Base-by-base conservation (phyloP, 2,888 invertebrate species). In the Hanleya hanleyi region DNA sequence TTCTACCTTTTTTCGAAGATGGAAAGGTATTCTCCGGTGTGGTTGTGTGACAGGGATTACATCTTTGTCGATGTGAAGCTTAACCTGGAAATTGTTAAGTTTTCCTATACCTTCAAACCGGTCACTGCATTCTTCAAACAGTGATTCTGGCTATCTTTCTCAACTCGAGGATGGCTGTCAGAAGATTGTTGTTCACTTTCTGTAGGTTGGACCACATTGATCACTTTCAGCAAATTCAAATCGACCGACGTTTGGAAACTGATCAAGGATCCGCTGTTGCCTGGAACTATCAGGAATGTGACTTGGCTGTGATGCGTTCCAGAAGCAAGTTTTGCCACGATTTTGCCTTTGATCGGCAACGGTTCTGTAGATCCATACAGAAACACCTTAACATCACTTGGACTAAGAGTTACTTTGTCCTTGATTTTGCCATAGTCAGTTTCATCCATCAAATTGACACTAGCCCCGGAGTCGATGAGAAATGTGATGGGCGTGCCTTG, bases 21-120 rank as follows among this genome's bases (percentile, higher is more conserved):
- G 76, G 68, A 79, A 82, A 7, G 80, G 77, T 29, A 80, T 69
- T 35, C 79, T 32, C 32, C 75, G 57, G 37, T 70, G 73, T 37
- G 66, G 62, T 37, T 76, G 73, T 22, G 65, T 38, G 5, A 71
- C 64, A 26, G 79, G 79, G 35, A 18, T 38, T 29, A 74, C 69
- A 12, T 33, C 18, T 22, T 38, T 33, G 35, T 77, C 76, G 12
- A 77, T 71, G 62, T 75, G 69, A 29, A 75, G 69, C 7, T 69
- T n/a, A 9, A 75, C 57, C 64, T 67, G 38, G 9, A 32, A 35
- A 29, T 69, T 32, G 18, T 47, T 72, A 18, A 75, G 37, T 29
- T 68, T 68, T 35, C 68, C 50, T 12, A 51, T 36, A 18, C 68
- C 57, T 68, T 32, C 35, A 51, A 68, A 68, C 32, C 26, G 18